Evolutionary conservation across 2,113 vertebrate genomes (phyloP), one percentile per base, ranked within the genome.

Genomic region (Sinocyclocheilus anophthalmus): DNA sequence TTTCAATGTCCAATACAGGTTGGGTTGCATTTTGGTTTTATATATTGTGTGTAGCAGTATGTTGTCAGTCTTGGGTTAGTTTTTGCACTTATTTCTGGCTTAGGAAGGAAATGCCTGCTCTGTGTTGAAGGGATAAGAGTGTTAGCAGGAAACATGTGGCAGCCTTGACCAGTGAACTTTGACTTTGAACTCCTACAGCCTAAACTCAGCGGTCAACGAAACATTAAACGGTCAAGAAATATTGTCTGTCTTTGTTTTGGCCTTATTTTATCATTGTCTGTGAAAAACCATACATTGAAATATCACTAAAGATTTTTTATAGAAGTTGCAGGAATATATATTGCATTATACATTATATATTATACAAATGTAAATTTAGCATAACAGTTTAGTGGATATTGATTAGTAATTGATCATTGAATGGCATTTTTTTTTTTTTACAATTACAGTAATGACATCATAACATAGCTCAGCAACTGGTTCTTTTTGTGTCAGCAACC

Each of bases 31-130:
- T 59, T 22, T n/a, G 57, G 57, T 59, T 59, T 22, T 59, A n/a
- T 59, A 22, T 59, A n/a, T 59, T 59, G 7, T 70, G 67, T 33
- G 13, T 33, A 18, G 37, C 18, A 11, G 1, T 72, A 39, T 45
- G 37, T 45, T 65, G 11, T 24, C 33, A 59, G 22, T 10, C 42
- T 14, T 84, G 13, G 30, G 73, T 84, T 26, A n/a, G 22, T 85
- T 73, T 78, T 67, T 75, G 84, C 86, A 53, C 67, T 72, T 86
- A 37, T 84, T 59, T 67, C 63, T 22, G 48, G 76, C 12, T 42
- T 67, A 22, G 67, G 39, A 65, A 61, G 53, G 55, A 80, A 82
- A 69, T 67, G 83, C 48, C 13, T 82, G 69, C 59, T 78, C 63
- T 78, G 63, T 26, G 55, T 30, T 79, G 81, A 55, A 0, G 30